Evolutionary conservation across 2,888 invertebrate genomes (phyloP).

Genomic region (Gari tellinella): DNA sequence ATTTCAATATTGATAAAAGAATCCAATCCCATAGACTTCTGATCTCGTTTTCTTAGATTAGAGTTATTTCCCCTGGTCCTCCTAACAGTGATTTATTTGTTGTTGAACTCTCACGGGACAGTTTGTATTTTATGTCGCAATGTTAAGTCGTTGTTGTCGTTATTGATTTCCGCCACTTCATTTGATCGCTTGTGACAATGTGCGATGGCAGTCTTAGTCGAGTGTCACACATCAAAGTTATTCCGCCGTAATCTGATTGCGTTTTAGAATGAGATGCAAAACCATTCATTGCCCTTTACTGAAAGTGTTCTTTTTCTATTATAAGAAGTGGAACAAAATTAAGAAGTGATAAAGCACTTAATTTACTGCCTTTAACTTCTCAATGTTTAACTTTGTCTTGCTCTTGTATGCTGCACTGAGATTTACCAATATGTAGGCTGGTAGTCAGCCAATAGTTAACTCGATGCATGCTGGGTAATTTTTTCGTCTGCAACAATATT

Average conservation of each 20-base stretch:
- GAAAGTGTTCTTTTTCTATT: neutral
- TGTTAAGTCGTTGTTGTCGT: slow-evolving; percentile 39
- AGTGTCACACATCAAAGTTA: slow-evolving; percentile 45
- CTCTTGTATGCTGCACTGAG: too few relatives aligned
- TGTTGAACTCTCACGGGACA: slow-evolving; percentile 33
- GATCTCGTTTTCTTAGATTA: slow-evolving; percentile 42
- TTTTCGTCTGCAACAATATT: too few relatives aligned
- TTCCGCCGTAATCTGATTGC: slow-evolving; percentile 26
- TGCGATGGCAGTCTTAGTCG: slow-evolving; percentile 41
- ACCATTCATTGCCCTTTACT: neutral
- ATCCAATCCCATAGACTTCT: slow-evolving; percentile 3
- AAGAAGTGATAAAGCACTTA: too few relatives aligned
- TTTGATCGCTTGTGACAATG: slow-evolving; percentile 51
- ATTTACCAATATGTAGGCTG: too few relatives aligned
- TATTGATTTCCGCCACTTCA: slow-evolving; percentile 49
- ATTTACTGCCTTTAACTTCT: too few relatives aligned
- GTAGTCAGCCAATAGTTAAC: too few relatives aligned
- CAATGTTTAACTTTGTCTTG: too few relatives aligned
- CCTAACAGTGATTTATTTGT: slow-evolving; percentile 34
- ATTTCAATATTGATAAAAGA: slow-evolving; percentile 17
- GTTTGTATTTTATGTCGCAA: slow-evolving; percentile 41
- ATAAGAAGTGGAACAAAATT: too few relatives aligned
- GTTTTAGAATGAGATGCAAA: slow-evolving; percentile 24
- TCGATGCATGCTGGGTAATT: too few relatives aligned
- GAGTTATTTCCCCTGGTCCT: slow-evolving; percentile 40